Base-by-base conservation (phyloP, 2,113 vertebrate genomes). In the Coturnix japonica region DNA sequence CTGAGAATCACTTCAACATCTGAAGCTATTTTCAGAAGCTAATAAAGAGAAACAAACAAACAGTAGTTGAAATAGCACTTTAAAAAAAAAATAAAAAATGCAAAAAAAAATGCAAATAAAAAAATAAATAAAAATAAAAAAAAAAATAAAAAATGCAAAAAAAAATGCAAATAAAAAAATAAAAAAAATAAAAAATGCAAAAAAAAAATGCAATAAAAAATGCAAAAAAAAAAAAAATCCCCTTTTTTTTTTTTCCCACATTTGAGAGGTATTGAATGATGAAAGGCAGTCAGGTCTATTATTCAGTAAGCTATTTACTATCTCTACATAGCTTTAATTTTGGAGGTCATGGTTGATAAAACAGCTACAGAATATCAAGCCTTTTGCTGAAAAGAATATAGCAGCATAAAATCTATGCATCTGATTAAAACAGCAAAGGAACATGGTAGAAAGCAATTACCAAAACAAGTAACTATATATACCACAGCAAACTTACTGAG, bases 1-100 rank as follows among this genome's bases (percentile, higher is more conserved):
- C 97, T 96, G 39, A 98, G 97, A 80, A 98, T 90, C 79, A 97
- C 77, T 95, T 98, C 98, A 90, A 98, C 98, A 93, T 98, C 98
- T 21, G 97, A 97, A 93, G 94, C 98, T 71, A 97, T 90, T 97
- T 98, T 98, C 69, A 98, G 88, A 80, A 98, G 91, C 98, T 98
- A 95, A 80, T 54, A 81, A 83, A 84, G 89, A 23, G 63, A 61
- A 69, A 35, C 78, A 43, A 49, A 73, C 61, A 9, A 13, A 87
- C 16, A 90, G 57, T 59, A 66, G 41, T 67, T 95, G 65, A 33
- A 77, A 74, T 65, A 13, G 22, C 6, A 54, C n/a, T n/a, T n/a
- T n/a, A n/a, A n/a, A n/a, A n/a, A n/a, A n/a, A n/a, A n/a, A n/a
- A n/a, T n/a, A n/a, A n/a, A n/a, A n/a, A n/a, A n/a, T n/a, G n/a